A percentile compares a stretch with the other conserved stretches of the same genome.
Evolutionary conservation across 1,140 invertebrate species (phyloP).

Genomic region (Andrena cerasifolii): DNA sequence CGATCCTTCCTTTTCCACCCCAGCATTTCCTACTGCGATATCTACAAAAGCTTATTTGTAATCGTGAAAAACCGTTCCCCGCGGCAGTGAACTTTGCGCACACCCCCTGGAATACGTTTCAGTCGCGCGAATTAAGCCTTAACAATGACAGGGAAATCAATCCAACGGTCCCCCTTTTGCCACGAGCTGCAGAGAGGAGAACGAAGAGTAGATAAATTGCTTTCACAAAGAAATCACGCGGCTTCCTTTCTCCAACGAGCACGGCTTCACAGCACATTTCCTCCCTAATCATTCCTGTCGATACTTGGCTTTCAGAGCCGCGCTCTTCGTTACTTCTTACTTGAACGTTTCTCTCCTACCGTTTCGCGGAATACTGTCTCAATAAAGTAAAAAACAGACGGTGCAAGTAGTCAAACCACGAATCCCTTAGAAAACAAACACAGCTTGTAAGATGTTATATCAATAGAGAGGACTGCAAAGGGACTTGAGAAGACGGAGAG

Average conservation of each 20-base stretch:
- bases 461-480: no score
- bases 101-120: background rate
- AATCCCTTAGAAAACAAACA: background rate
- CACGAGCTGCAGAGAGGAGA: background rate
- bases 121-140: slow-evolving; percentile 24
- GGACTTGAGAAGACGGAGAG: background rate
- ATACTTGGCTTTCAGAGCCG: slow-evolving; percentile 30
- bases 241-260: slow-evolving; percentile 27
- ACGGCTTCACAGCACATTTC: slow-evolving; percentile 47
- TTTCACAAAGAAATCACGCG: slow-evolving; percentile 54
- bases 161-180: background rate
- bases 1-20: no score
- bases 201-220: slow-evolving; percentile 43
- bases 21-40: no score
- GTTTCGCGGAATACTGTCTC: background rate
- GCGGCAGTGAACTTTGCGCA: no score
- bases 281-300: slow-evolving; percentile 46
- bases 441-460: no score
- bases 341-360: background rate
- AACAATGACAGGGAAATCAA: slow-evolving; percentile 35
- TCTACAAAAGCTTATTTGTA: no score
- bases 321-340: slow-evolving; percentile 32
- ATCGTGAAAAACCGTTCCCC: background rate
- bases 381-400: background rate
- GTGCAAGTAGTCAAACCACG: background rate